Percentiles rank a stretch among this genome's conserved stretches.
Evolutionary conservation across 2,797 vertebrate genomes (phyloP).

Genomic region (Artibeus lituratus): DNA sequence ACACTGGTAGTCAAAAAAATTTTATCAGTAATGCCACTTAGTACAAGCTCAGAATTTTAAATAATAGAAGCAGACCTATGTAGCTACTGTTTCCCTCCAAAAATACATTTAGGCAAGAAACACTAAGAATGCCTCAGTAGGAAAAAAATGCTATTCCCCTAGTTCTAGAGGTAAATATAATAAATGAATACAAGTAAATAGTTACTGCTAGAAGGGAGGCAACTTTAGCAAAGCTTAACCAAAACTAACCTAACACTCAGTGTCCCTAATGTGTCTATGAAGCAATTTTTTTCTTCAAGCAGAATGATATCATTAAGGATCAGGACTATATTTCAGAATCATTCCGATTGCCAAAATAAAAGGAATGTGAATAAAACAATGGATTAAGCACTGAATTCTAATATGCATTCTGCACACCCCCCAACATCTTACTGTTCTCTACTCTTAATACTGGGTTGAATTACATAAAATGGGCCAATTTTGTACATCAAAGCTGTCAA

Average conservation of each 20-base stretch:
- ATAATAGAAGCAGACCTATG: neutral
- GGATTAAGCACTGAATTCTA: neutral
- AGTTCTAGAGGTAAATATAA: neutral
- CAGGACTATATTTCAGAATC: neutral
- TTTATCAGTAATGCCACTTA: neutral
- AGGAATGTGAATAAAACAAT: neutral
- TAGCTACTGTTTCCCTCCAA: neutral
- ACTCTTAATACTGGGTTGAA: neutral
- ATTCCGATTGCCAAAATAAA: neutral
- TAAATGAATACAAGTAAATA: neutral
- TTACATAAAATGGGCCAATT: neutral
- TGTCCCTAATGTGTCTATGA: neutral
- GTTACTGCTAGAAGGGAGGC: neutral
- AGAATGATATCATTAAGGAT: neutral
- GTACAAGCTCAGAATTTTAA: conserved; percentile 34
- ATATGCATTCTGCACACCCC: neutral
- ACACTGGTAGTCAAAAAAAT: neutral
- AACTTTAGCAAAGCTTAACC: neutral
- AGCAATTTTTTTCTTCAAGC: neutral
- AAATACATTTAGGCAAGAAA: neutral
- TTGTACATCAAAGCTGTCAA: neutral
- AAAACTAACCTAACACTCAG: neutral
- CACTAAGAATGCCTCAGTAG: neutral
- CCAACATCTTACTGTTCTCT: neutral
- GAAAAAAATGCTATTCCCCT: neutral